Conservation (phyloP, 1,140 invertebrate species). For the Chironomus tepperi region DNA sequence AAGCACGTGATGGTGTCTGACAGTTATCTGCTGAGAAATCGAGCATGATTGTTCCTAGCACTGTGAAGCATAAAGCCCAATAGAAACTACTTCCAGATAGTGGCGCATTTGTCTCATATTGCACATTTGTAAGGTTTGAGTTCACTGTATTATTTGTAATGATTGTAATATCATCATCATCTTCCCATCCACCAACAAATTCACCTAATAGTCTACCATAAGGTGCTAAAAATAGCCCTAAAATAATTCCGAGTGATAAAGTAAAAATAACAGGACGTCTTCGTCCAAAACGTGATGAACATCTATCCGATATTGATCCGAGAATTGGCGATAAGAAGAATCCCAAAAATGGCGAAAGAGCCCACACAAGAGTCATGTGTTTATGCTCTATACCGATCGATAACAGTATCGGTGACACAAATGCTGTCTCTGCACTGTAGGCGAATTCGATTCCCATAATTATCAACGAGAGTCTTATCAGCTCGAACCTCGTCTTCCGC, state of each 20-base stretch:
- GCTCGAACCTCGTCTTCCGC: slow-evolving; percentile 55
- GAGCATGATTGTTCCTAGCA: slow-evolving; percentile 70
- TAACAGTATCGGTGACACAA: slow-evolving; percentile 72
- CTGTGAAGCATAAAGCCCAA: slow-evolving; percentile 61
- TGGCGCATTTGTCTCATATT: slow-evolving; percentile 26
- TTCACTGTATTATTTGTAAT: slow-evolving; percentile 25
- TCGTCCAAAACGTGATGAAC: slow-evolving; percentile 54
- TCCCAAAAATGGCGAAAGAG: slow-evolving; percentile 64
- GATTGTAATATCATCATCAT: slow-evolving; percentile 28
- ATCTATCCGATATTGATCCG: slow-evolving; percentile 73
- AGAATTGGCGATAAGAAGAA: slow-evolving; percentile 73
- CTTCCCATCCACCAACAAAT: slow-evolving; percentile 50
- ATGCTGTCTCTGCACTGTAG: slow-evolving; percentile 80
- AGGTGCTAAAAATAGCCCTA: slow-evolving; percentile 53
- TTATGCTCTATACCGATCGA: slow-evolving; percentile 67
- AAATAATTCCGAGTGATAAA: slow-evolving; percentile 62
- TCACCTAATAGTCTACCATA: slow-evolving; percentile 63
- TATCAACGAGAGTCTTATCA: slow-evolving; percentile 65
- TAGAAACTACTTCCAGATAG: slow-evolving; percentile 28
- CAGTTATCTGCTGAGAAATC: slow-evolving; percentile 82
- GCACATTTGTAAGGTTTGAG: background rate
- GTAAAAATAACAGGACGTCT: slow-evolving; percentile 70
- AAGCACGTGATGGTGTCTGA: slow-evolving; percentile 71
- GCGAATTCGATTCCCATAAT: slow-evolving; percentile 84
- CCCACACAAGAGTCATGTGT: slow-evolving; percentile 75